Evolutionary conservation across 2,113 vertebrate species (phyloP).

Genomic region (Archocentrus centrarchus): DNA sequence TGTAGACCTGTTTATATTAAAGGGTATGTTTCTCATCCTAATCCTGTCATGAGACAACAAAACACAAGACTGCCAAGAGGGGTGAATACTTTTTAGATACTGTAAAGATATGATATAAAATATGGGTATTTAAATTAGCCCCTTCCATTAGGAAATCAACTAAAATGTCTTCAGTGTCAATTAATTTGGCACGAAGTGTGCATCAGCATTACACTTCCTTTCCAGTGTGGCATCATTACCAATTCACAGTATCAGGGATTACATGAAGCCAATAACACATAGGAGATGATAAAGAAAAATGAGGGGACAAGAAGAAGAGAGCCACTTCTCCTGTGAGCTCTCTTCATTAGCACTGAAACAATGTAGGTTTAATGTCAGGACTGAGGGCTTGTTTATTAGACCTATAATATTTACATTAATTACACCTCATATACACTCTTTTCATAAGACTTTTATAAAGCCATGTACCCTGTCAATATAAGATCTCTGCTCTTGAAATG

Average conservation of each 20-base stretch:
- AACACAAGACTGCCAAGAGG: background rate
- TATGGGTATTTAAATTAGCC: background rate
- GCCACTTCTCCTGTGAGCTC: constrained; percentile 51
- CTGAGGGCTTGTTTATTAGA: constrained; percentile 63
- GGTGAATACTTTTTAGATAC: background rate
- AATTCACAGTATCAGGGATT: constrained; percentile 50
- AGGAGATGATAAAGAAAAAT: constrained; percentile 63
- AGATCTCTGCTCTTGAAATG: background rate
- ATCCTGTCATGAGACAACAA: background rate
- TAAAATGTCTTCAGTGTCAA: background rate
- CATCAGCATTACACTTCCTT: constrained; percentile 19
- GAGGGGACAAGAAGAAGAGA: constrained; percentile 29
- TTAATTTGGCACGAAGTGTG: background rate
- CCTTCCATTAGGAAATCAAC: background rate
- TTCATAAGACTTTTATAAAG: constrained; percentile 65
- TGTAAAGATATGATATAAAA: too few relatives aligned
- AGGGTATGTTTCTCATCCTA: background rate
- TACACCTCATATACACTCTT: constrained; percentile 64
- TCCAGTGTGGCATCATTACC: constrained; percentile 23
- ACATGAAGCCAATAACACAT: constrained; percentile 62
- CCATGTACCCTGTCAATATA: constrained; percentile 13
- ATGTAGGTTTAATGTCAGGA: constrained; percentile 66
- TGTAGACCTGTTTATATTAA: background rate
- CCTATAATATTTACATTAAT: constrained; percentile 75
- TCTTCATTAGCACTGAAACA: constrained; percentile 72